Evolutionary conservation across 2,797 vertebrate genomes (phyloP).

Genomic region (Tokudaia muenninki): DNA sequence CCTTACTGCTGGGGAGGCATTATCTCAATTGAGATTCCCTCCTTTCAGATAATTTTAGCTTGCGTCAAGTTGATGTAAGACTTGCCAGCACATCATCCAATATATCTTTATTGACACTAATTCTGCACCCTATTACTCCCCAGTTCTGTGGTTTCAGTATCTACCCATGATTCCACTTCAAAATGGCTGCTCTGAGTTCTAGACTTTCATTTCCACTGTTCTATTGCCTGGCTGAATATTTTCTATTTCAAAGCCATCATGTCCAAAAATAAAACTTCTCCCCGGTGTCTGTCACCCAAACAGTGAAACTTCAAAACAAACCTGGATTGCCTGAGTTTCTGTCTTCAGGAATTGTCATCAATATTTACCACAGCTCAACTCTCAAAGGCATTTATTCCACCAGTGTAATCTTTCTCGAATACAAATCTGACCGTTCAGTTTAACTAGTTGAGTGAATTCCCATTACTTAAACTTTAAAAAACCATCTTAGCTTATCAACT

Average conservation of each 20-base stretch:
- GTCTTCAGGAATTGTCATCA: neutral
- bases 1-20: no score
- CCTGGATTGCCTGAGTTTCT: neutral
- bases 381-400: slow-evolving; percentile 10
- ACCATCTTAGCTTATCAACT: slow-evolving; percentile 16
- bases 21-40: neutral
- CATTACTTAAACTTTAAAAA: slow-evolving; percentile 5
- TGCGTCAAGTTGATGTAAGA: neutral
- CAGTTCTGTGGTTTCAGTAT: neutral
- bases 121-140: neutral
- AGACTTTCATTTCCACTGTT: neutral
- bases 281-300: neutral
- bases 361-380: neutral
- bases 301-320: neutral
- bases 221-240: slow-evolving; percentile 30
- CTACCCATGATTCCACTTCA: neutral
- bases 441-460: neutral
- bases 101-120: neutral
- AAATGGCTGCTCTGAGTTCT: neutral
- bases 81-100: neutral
- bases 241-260: slow-evolving; percentile 40
- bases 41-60: neutral
- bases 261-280: slow-evolving; percentile 29
- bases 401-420: neutral
- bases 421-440: slow-evolving; percentile 17